Base-by-base conservation (phyloP, 2,797 vertebrate species). In the Mareca penelope region DNA sequence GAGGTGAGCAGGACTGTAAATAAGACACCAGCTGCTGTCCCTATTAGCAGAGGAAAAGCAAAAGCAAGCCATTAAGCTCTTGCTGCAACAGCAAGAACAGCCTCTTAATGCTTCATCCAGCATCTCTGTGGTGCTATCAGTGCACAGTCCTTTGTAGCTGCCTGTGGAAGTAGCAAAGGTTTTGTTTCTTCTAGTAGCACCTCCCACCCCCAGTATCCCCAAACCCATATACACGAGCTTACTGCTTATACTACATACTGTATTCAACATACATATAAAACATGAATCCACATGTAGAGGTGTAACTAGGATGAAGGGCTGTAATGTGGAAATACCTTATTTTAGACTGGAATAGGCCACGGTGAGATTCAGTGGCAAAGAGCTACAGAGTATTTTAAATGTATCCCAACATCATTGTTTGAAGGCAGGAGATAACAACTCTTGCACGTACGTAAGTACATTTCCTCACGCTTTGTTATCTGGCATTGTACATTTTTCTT, bases 401-500 rank as follows among this genome's bases (percentile, higher is more conserved):
- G 7, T 42, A 67, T 53, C 44, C 26, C 61, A 42, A 0, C 5
- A 28, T 24, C 19, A 31, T 8, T 50, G 28, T 10, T 56, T 24
- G 31, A 40, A 67, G 44, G 23, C 22, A 53, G 72, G 39, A 4
- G 21, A 3, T 39, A 39, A 19, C 71, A 53, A 1, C 35, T 7
- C 28, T 61, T 35, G 7, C 19, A 6, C 0, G 6, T 19, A 40
- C 50, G 9, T 6, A n/a, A n/a, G 37, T 56, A 12, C 18, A 2
- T 91, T 33, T 80, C 60, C 77, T 83, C 11, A 3, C 12, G 0
- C 29, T 24, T 26, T 24, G 13, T 24, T 63, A 2, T 16, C 31
- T 72, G 59, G 18, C n/a, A 31, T 46, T 0, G 5, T 15, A 31
- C 8, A 0, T 52, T 57, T 8, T 69, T 63, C 63, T 84, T 31